Conservation (phyloP, 53 echinoderm and acorn worm species). For the Paelopatides confundens region DNA sequence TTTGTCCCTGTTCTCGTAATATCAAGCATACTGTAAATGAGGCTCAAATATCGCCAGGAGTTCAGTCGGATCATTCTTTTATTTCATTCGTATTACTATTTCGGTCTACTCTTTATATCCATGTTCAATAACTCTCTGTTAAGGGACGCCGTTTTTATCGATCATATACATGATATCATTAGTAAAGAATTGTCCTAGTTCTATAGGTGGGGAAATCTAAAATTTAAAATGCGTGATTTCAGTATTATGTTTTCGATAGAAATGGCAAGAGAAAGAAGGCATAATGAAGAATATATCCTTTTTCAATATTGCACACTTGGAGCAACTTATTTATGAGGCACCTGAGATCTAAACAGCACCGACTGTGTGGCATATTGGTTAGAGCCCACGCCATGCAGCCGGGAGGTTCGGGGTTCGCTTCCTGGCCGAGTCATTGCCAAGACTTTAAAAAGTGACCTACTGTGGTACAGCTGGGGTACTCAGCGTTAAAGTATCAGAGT, state of each 20-base stretch:
- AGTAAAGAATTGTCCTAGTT: not conserved
- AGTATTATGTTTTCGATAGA: not conserved
- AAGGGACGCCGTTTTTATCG: not conserved
- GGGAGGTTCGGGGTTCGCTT: too few species aligned
- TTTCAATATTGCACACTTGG: not conserved
- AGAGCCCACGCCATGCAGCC: too few species aligned
- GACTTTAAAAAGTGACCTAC: too few species aligned
- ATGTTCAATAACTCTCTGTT: not conserved
- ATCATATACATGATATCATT: not conserved
- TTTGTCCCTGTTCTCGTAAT: not conserved
- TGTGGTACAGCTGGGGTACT: too few species aligned
- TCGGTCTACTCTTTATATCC: not conserved
- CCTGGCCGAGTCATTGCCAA: too few species aligned
- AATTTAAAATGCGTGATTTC: not conserved
- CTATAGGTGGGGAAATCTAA: not conserved
- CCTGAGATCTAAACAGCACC: too few species aligned
- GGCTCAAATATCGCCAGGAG: not conserved
- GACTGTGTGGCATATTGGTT: too few species aligned
- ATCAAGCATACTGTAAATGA: not conserved
- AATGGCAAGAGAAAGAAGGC: not conserved
- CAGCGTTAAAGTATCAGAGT: too few species aligned
- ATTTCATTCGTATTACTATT: not conserved
- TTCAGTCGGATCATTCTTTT: not conserved
- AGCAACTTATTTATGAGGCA: not conserved
- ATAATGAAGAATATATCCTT: not conserved